phyloP scores from a whole-genome alignment of 2,113 vertebrate genomes.

The Micronycteris hirsuta region DNA sequence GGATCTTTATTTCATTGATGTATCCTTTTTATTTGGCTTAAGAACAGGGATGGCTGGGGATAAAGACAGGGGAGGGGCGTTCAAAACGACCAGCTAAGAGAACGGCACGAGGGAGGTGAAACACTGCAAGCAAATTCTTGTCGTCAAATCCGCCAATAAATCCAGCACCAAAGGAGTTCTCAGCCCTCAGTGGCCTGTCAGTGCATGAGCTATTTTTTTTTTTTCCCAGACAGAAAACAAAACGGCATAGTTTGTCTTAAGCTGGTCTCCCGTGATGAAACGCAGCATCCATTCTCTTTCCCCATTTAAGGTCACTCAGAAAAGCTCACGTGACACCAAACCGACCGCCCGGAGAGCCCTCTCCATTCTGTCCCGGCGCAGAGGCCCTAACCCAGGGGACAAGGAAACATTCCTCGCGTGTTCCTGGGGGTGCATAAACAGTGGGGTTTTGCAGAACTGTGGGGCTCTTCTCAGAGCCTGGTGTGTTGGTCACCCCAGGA shows the following conservation, averaged over 20 bases:
- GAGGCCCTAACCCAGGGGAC: neutral
- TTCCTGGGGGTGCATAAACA: neutral
- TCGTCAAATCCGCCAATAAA: conserved; percentile 78
- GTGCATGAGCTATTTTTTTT: conserved; percentile 70
- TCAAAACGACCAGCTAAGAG: conserved; percentile 59
- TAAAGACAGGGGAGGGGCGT: conserved; percentile 10
- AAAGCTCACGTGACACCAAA: neutral
- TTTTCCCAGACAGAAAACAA: conserved; percentile 76
- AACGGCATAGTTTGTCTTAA: conserved; percentile 72
- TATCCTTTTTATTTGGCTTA: conserved; percentile 75
- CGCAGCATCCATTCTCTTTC: conserved; percentile 65
- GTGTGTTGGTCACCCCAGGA: conserved; percentile 62
- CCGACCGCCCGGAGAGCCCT: neutral
- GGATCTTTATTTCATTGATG: conserved; percentile 75
- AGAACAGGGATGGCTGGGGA: conserved; percentile 22
- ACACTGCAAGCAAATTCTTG: conserved; percentile 78
- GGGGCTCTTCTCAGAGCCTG: neutral
- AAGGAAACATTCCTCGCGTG: conserved; percentile 19
- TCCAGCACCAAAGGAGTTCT: conserved; percentile 76
- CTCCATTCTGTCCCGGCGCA: neutral
- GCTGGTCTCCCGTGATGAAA: conserved; percentile 69
- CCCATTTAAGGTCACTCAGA: conserved; percentile 57
- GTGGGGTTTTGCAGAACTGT: neutral
- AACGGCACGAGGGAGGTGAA: conserved; percentile 57
- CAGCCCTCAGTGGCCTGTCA: conserved; percentile 72